Evolutionary conservation across 1,140 invertebrate species (phyloP).

Genomic region (Epicauta chinensis): DNA sequence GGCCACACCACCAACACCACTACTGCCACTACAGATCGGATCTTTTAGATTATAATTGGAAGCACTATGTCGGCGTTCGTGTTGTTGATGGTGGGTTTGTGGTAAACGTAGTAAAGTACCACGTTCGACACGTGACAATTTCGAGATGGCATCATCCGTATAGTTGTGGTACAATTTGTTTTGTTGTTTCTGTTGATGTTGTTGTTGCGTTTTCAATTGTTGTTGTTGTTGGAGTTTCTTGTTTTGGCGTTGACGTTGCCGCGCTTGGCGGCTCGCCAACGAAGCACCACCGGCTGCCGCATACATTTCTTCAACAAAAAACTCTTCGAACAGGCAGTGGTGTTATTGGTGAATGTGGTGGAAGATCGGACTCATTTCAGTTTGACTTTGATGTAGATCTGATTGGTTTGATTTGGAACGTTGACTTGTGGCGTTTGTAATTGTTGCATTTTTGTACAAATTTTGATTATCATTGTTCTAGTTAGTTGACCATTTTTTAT

Average conservation of each 20-base stretch:
- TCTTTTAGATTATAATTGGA: slow-evolving; percentile 40
- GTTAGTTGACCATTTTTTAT: too few species aligned
- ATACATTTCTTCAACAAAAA: slow-evolving; percentile 63
- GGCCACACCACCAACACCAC: neutral
- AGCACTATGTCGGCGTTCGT: slow-evolving; percentile 37
- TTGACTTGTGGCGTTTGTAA: too few species aligned
- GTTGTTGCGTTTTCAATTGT: slow-evolving; percentile 41
- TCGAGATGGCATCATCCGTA: slow-evolving; percentile 33
- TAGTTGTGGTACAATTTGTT: slow-evolving; percentile 51
- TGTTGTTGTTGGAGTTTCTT: slow-evolving; percentile 38
- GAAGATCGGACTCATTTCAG: too few species aligned
- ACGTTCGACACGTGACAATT: slow-evolving; percentile 37
- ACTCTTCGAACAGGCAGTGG: too few species aligned
- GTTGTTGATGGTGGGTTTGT: slow-evolving; percentile 19
- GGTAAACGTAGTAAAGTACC: slow-evolving; percentile 33
- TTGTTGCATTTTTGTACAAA: too few species aligned
- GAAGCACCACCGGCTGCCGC: slow-evolving; percentile 67
- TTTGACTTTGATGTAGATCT: too few species aligned
- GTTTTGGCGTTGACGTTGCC: slow-evolving; percentile 48
- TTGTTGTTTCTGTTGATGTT: slow-evolving; percentile 44
- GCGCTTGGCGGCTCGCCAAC: slow-evolving; percentile 61
- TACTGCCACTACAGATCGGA: slow-evolving; percentile 23
- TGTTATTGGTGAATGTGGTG: too few species aligned
- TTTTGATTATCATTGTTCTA: too few species aligned
- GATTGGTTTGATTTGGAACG: too few species aligned